Percentiles rank a stretch among this genome's conserved stretches.
Evolutionary conservation across 2,888 invertebrate species (phyloP).

Genomic region (Drosophila conformis): DNA sequence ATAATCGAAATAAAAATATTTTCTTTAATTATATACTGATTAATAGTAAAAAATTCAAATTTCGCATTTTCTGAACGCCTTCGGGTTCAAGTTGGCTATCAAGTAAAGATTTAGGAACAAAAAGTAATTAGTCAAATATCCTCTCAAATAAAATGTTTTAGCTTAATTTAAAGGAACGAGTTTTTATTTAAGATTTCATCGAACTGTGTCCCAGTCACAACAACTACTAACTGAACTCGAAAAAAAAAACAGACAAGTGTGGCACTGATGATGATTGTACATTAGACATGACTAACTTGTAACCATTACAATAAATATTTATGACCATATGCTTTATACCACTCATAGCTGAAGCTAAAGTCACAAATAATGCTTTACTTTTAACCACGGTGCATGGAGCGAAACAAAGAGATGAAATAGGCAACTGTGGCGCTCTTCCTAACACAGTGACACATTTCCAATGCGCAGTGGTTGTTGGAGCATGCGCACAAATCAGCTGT

Average conservation of each 20-base stretch:
- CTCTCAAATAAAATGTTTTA: background rate
- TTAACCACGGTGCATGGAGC: constrained; percentile 61
- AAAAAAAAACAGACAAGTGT: background rate
- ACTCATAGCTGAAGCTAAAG: background rate
- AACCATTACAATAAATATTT: constrained; percentile 10
- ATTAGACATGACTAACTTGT: background rate
- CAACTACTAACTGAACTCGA: background rate
- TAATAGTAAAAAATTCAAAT: background rate
- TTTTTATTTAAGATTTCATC: background rate
- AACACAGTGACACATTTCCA: constrained; percentile 77
- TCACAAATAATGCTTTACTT: constrained; percentile 1
- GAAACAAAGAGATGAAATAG: constrained; percentile 47
- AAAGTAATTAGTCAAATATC: background rate
- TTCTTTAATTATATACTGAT: background rate
- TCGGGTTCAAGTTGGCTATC: background rate
- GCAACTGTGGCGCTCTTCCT: constrained; percentile 43
- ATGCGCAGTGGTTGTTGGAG: constrained; percentile 62
- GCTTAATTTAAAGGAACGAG: background rate
- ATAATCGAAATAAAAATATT: background rate
- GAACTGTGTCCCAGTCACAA: background rate
- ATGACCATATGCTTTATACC: background rate
- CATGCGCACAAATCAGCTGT: constrained; percentile 59
- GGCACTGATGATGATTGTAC: background rate
- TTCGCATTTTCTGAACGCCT: background rate
- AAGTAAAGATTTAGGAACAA: background rate